Evolutionary conservation across 1,140 invertebrate species (phyloP).

Genomic region (Atopsyche davidsoni): DNA sequence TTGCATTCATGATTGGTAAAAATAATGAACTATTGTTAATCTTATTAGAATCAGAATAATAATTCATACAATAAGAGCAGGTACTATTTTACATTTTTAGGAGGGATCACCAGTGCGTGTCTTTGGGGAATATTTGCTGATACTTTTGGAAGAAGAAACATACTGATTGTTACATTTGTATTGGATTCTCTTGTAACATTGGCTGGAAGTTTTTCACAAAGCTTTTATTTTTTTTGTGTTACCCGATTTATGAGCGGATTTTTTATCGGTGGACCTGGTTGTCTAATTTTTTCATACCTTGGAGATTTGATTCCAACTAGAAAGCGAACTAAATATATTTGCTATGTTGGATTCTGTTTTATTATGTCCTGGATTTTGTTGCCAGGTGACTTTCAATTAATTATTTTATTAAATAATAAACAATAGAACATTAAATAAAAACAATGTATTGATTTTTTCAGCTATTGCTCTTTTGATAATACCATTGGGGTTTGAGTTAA

Average conservation of each 20-base stretch:
- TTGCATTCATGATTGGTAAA: conserved; percentile 48
- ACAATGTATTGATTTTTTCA: conserved; percentile 32
- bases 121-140: conserved; percentile 64
- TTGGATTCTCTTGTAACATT: conserved; percentile 53
- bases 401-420: not conserved
- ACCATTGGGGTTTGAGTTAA: conserved; percentile 46
- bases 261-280: conserved; percentile 48
- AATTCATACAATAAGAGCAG: no score
- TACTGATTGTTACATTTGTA: conserved; percentile 55
- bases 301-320: conserved; percentile 57
- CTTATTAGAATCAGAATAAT: not conserved
- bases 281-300: conserved; percentile 55
- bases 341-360: conserved; percentile 56
- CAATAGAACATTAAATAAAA: conserved; percentile 2
- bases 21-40: conserved; percentile 2
- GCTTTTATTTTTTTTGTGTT: conserved; percentile 40
- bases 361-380: conserved; percentile 56
- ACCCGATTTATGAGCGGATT: conserved; percentile 49
- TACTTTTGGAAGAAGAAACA: conserved; percentile 54
- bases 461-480: conserved; percentile 60
- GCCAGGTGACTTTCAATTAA: conserved; percentile 40
- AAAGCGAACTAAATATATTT: conserved; percentile 51
- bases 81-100: conserved; percentile 34
- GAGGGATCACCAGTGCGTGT: conserved; percentile 50
- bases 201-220: conserved; percentile 41